Evolutionary conservation across 2,113 vertebrate genomes (phyloP).

Genomic region (Suricata suricatta): DNA sequence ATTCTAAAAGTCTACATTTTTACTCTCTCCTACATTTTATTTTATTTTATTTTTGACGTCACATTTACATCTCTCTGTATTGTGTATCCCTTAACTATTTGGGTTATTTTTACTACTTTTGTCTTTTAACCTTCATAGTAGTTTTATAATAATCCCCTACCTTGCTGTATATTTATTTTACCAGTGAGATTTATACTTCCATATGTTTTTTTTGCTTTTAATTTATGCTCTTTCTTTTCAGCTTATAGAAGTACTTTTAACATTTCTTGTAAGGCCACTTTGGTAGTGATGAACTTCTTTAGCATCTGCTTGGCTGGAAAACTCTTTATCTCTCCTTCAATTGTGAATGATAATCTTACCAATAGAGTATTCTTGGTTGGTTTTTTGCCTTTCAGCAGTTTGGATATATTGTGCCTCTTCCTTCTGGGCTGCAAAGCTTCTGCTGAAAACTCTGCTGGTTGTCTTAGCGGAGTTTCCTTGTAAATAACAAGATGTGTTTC

Average conservation of each 20-base stretch:
- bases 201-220: background rate
- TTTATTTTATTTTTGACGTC: background rate
- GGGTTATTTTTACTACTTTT: background rate
- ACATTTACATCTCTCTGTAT: background rate
- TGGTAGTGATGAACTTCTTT: background rate
- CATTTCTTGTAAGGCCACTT: background rate
- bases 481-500: background rate
- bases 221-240: background rate
- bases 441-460: background rate
- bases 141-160: background rate
- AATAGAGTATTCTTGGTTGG: background rate
- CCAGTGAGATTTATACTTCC: background rate
- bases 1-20: background rate
- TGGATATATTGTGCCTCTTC: background rate
- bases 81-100: background rate
- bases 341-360: background rate
- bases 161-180: background rate
- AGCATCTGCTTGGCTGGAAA: background rate
- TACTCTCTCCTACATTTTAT: background rate
- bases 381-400: background rate
- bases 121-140: background rate
- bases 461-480: background rate
- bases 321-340: background rate
- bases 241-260: background rate
- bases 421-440: background rate